Evolutionary conservation across 2,888 invertebrate genomes (phyloP).

Genomic region (Clusia tigrina): DNA sequence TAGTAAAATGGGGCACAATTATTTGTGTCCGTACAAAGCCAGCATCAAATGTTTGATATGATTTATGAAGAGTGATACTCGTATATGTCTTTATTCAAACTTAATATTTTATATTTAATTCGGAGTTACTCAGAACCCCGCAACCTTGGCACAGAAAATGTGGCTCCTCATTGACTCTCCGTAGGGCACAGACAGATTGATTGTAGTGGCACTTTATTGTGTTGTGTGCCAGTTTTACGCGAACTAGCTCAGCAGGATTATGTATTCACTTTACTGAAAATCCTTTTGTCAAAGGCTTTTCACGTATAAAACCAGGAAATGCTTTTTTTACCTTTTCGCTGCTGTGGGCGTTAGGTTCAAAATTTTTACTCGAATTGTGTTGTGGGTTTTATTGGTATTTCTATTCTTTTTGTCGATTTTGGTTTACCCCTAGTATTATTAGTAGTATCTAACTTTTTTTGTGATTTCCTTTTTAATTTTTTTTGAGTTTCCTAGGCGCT

Average conservation of each 20-base stretch:
- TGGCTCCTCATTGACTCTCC: too few relatives aligned
- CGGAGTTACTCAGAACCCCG: too few relatives aligned
- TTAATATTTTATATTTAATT: too few relatives aligned
- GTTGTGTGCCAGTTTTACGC: neutral
- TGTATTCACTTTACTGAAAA: conserved; percentile 13
- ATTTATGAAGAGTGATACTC: too few relatives aligned
- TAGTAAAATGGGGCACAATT: too few relatives aligned
- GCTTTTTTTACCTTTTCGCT: neutral
- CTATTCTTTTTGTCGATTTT: neutral
- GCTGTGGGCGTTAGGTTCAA: neutral
- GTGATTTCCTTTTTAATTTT: neutral
- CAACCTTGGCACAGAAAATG: too few relatives aligned
- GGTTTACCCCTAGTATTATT: neutral
- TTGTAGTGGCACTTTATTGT: too few relatives aligned
- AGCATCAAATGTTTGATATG: too few relatives aligned
- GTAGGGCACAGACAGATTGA: too few relatives aligned
- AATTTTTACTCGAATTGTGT: neutral
- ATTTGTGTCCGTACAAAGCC: too few relatives aligned
- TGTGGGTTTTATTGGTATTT: conserved; percentile 1
- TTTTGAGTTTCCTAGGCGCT: neutral
- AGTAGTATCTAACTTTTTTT: neutral
- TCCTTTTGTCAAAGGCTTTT: neutral
- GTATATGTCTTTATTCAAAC: too few relatives aligned
- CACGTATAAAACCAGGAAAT: neutral
- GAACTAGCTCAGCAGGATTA: conserved; percentile 2